These are phyloP conservation scores for Rhodophaea formosa DNA, from an alignment of 2,888 invertebrate species.

Conservation along the genomic window DNA sequence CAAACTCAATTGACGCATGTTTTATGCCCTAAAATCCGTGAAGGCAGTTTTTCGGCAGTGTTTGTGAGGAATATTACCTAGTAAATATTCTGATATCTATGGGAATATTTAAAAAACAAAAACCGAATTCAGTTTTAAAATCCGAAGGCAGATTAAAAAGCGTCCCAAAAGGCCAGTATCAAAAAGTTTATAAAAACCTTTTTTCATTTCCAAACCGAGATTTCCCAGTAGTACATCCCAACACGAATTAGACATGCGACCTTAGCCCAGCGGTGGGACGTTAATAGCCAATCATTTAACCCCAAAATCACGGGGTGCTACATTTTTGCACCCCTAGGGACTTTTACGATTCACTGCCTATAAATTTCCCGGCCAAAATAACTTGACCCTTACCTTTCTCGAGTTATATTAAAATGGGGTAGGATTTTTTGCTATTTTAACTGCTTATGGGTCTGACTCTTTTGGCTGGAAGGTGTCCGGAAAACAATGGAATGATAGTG, in stretches of 20 bases:
- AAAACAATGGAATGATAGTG: slow-evolving; percentile 5
- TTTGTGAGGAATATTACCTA: too few species aligned
- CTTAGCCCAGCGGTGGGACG: slow-evolving; percentile 7
- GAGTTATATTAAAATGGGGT: background rate
- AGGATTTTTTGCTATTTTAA: background rate
- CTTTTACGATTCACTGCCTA: slow-evolving; percentile 8
- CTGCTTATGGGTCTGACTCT: background rate
- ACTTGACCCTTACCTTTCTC: slow-evolving; percentile 3
- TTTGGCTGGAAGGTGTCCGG: background rate
- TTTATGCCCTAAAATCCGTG: too few species aligned
- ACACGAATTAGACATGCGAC: slow-evolving; percentile 6
- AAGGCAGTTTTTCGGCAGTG: too few species aligned
- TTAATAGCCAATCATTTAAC: slow-evolving; percentile 17
- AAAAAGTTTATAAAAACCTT: slow-evolving; percentile 1
- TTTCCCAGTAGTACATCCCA: slow-evolving; percentile 10
- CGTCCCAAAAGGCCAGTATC: background rate
- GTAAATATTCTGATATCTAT: too few species aligned
- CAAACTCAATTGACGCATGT: too few species aligned
- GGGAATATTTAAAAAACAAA: too few species aligned
- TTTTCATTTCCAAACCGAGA: background rate
- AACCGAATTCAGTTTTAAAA: background rate
- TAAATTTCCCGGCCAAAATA: slow-evolving; percentile 3
- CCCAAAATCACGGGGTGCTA: slow-evolving; percentile 15
- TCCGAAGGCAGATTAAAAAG: background rate
- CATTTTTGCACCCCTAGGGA: slow-evolving; percentile 10